phyloP scores from a whole-genome alignment of 2,888 invertebrate species.

The Oligia latruncula region DNA sequence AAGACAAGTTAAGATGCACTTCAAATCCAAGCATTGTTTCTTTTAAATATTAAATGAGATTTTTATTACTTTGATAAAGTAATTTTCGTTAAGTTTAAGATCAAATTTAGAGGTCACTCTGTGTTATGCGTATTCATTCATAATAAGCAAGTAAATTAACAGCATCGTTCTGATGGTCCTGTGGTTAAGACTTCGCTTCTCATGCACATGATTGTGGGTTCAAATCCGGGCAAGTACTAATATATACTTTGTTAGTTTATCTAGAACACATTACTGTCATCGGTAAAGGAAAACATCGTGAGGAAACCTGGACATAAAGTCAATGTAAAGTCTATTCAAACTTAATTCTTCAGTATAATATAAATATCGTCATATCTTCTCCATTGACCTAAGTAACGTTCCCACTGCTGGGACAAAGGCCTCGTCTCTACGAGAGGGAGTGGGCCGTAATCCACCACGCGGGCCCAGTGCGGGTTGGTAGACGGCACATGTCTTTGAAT shows the following conservation, averaged over 20 bases:
- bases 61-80: neutral
- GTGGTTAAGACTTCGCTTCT: no score
- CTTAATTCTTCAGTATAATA: no score
- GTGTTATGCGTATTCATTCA: neutral
- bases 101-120: neutral
- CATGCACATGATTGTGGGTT: neutral
- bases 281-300: neutral
- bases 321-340: no score
- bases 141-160: neutral
- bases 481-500: no score
- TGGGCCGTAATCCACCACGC: no score
- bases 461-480: no score
- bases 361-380: neutral
- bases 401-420: no score
- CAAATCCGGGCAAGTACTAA: neutral
- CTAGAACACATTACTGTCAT: neutral
- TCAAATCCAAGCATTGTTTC: neutral
- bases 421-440: no score
- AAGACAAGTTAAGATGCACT: neutral
- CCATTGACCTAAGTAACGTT: neutral
- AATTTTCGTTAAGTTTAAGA: neutral
- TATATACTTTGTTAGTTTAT: neutral
- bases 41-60: no score
- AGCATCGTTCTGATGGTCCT: neutral
- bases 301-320: neutral